Evolutionary conservation across 2,797 vertebrate genomes (phyloP).

Genomic region (Gorsachius magnificus): DNA sequence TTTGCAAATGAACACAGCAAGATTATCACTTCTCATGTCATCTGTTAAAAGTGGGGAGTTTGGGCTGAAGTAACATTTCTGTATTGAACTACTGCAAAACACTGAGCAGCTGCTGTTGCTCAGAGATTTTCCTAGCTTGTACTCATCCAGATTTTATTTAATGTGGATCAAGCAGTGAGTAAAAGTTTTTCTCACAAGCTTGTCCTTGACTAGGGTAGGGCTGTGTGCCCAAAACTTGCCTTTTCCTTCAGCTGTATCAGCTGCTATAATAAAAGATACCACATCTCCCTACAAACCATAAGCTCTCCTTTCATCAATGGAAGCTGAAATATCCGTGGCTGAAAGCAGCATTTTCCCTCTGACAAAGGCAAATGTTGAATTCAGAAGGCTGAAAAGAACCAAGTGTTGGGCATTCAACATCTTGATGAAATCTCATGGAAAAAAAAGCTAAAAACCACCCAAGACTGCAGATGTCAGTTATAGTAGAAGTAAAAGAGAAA

Average conservation of each 20-base stretch:
- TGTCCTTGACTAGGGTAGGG: not conserved
- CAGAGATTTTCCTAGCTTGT: not conserved
- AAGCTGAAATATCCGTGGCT: not conserved
- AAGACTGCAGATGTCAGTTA: not conserved
- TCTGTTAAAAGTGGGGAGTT: not conserved
- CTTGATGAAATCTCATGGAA: not conserved
- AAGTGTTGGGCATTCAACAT: not conserved
- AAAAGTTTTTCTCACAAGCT: not conserved
- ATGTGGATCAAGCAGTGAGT: not conserved
- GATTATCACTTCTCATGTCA: not conserved
- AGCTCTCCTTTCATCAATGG: not conserved
- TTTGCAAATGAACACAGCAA: not conserved
- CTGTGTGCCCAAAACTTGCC: not conserved
- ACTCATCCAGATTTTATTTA: not conserved
- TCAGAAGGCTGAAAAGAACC: conserved; percentile 4
- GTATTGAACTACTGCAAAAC: not conserved
- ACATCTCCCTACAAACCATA: not conserved
- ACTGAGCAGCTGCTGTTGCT: not conserved
- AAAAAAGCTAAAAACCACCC: not conserved
- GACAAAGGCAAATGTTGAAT: conserved; percentile 4
- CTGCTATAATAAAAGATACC: not conserved
- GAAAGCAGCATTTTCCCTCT: not conserved
- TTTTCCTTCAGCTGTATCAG: conserved; percentile 19
- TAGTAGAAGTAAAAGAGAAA: not conserved
- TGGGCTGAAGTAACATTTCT: not conserved